Percentiles rank a stretch among this genome's conserved stretches.
phyloP scores from a whole-genome alignment of 92 coral and sea anemone genomes.

The Desmophyllum pertusum region DNA sequence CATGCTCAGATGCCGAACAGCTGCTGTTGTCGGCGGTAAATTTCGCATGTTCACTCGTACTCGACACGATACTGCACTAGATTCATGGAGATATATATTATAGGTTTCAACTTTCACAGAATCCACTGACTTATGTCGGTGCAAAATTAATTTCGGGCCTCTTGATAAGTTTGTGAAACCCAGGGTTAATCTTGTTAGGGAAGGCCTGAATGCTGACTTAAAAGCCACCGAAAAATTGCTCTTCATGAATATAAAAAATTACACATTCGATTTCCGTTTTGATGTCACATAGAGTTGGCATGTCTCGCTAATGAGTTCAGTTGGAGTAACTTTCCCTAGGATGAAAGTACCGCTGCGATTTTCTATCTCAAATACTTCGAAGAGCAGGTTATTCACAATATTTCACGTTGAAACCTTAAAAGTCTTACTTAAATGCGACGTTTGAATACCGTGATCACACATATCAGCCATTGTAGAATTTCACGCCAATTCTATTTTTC shows the following conservation, averaged over 20 bases:
- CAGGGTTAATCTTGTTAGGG: conserved; percentile 15
- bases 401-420: neutral
- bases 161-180: neutral
- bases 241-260: neutral
- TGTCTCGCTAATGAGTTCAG: neutral
- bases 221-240: neutral
- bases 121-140: neutral
- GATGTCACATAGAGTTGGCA: neutral
- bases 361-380: neutral
- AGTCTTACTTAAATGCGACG: neutral
- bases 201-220: neutral
- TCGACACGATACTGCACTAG: neutral
- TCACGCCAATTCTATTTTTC: neutral
- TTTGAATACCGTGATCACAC: neutral
- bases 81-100: neutral
- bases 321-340: neutral
- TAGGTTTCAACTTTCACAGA: neutral
- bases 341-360: neutral
- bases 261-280: neutral
- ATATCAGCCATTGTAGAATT: neutral
- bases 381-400: neutral
- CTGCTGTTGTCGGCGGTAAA: neutral
- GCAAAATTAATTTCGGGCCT: neutral
- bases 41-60: neutral
- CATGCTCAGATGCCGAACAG: conserved; percentile 25